Conservation (phyloP, 64 coral and sea anemone species). For the Actinia equina region DNA sequence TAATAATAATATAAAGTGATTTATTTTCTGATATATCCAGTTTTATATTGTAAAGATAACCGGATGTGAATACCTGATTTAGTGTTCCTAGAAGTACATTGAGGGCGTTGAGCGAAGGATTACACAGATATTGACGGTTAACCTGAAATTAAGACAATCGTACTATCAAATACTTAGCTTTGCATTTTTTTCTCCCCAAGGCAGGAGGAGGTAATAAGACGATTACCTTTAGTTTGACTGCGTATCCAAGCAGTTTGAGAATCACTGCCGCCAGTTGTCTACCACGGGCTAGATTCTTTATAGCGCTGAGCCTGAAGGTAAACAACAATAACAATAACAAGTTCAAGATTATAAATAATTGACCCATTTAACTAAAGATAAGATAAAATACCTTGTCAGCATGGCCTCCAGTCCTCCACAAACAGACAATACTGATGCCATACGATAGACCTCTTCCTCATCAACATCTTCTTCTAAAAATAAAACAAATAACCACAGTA, state of each 20-base stretch:
- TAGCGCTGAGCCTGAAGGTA: conserved; percentile 53
- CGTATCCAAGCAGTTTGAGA: conserved; percentile 86
- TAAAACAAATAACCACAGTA: not conserved
- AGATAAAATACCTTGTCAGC: conserved; percentile 70
- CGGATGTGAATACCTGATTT: conserved; percentile 62
- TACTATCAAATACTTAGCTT: too few species aligned
- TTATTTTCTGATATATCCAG: too few species aligned
- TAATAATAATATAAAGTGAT: too few species aligned
- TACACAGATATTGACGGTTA: conserved; percentile 82
- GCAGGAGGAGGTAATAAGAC: too few species aligned
- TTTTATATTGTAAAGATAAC: too few species aligned
- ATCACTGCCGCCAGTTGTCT: conserved; percentile 86
- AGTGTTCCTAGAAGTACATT: conserved; percentile 93
- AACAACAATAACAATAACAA: too few species aligned
- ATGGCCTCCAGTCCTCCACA: conserved; percentile 97
- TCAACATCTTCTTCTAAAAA: conserved; percentile 88
- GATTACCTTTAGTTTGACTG: conserved; percentile 96
- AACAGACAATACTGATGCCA: conserved; percentile 84
- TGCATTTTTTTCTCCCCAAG: not conserved
- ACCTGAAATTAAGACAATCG: conserved; percentile 30
- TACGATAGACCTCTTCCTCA: conserved; percentile 84
- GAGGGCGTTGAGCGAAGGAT: conserved; percentile 79
- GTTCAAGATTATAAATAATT: not conserved
- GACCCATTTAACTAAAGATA: too few species aligned
- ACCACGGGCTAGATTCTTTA: conserved; percentile 86